Evolutionary conservation across 2,113 vertebrate genomes (phyloP).

Genomic region (Campylomormyrus numenius): DNA sequence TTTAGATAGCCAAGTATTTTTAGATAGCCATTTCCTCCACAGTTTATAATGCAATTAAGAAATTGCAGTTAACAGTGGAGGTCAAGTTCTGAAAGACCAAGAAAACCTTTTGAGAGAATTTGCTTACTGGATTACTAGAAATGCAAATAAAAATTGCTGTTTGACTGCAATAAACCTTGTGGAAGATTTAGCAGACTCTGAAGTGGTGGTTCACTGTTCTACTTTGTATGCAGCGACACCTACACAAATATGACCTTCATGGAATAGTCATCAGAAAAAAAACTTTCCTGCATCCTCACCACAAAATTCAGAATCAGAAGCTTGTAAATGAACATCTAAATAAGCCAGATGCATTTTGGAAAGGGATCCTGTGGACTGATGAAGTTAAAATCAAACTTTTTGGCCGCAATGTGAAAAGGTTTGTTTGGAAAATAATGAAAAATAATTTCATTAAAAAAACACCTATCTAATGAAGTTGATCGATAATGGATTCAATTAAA

Average conservation of each 20-base stretch:
- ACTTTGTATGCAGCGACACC: background rate
- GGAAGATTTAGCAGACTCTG: background rate
- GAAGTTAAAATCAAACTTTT: background rate
- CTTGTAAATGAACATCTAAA: background rate
- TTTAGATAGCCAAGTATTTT: background rate
- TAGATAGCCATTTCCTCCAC: background rate
- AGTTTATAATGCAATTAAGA: background rate
- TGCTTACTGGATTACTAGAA: background rate
- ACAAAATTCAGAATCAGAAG: background rate
- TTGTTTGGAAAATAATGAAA: background rate
- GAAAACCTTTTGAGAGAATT: background rate
- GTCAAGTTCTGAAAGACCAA: background rate
- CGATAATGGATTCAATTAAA: background rate
- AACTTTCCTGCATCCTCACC: background rate
- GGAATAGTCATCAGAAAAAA: background rate
- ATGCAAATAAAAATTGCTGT: background rate
- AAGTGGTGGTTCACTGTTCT: background rate
- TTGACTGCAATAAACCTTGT: background rate
- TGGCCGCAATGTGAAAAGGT: background rate
- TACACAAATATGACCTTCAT: background rate
- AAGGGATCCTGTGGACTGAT: background rate
- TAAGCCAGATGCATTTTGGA: background rate
- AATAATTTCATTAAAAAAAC: background rate
- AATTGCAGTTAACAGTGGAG: background rate
- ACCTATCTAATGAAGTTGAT: background rate